A percentile compares a stretch with the other conserved stretches of the same genome.
These are phyloP conservation scores for Danio rerio DNA, from an alignment of 2,113 vertebrate genomes.

Conservation along the genomic window DNA sequence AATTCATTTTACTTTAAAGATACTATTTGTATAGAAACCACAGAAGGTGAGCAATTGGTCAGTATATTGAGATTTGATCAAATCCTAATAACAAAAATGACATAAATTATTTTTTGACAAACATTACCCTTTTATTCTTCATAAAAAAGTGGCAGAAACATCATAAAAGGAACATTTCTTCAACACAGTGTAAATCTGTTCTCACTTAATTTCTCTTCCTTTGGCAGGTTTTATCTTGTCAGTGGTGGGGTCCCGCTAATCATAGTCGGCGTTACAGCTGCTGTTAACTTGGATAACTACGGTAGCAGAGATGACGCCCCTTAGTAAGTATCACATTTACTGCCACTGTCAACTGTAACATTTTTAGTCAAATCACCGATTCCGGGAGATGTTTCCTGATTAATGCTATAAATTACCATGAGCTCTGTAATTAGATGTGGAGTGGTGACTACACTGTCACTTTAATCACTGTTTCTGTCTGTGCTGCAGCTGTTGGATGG, in stretches of 20 bases:
- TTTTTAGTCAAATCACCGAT: slow-evolving; percentile 36
- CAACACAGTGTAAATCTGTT: not conserved
- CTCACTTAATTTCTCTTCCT: not conserved
- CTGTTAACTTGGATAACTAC: slow-evolving; percentile 85
- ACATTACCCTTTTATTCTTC: no score
- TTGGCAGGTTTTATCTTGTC: slow-evolving; percentile 84
- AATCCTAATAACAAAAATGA: no score
- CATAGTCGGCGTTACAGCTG: slow-evolving; percentile 87
- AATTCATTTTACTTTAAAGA: no score
- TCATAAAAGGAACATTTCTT: no score
- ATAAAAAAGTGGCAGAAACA: no score
- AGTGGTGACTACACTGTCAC: slow-evolving; percentile 41
- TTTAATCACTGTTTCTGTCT: slow-evolving; percentile 29
- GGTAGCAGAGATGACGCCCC: slow-evolving; percentile 79
- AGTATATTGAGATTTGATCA: no score
- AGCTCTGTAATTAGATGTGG: slow-evolving; percentile 46
- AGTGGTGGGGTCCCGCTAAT: slow-evolving; percentile 85
- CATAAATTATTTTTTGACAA: no score
- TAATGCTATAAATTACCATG: slow-evolving; percentile 38
- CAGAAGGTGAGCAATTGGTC: no score
- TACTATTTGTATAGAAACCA: no score
- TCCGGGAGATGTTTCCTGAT: slow-evolving; percentile 36
- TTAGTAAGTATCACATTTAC: slow-evolving; percentile 79
- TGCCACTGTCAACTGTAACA: slow-evolving; percentile 14
- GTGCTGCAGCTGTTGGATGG: slow-evolving; percentile 87